Base-by-base conservation (phyloP, 2,113 vertebrate genomes). In the Gallinago media region DNA sequence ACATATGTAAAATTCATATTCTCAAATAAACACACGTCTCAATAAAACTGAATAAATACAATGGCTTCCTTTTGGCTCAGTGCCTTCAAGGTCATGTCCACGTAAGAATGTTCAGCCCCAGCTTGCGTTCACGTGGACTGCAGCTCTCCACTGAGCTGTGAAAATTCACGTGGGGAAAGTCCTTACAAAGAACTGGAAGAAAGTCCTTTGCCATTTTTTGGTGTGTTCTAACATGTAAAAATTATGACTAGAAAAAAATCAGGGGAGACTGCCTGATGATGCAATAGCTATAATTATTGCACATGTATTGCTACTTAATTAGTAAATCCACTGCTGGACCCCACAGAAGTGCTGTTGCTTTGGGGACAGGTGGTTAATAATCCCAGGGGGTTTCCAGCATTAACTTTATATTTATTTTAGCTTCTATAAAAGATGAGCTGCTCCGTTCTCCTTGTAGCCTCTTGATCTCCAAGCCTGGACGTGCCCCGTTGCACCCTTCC, bases 281-380 rank as follows among this genome's bases (percentile, higher is more conserved):
- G 32, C 0, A 1, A 63, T 91, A 96, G 85, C 95, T 96, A 32
- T 95, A 95, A 96, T 88, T 96, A 75, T 49, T 54, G 62, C 55
- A 20, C 55, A 19, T 83, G 34, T 89, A 56, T 86, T 93, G 70
- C 93, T 90, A 61, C 54, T 95, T 95, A 91, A 93, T 97, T 87
- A 93, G 79, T 84, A 94, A 95, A 68, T 85, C 72, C 32, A 6
- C 62, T 82, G 52, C 47, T 82, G 71, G 65, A 62, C 67, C 40
- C 42, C 42, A 6, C 65, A 20, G 78, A 71, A 68, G 32, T 36
- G 62, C 71, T 61, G 20, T 4, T 79, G 54, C 88, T 70, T 73
- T 79, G 49, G 36, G 75, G 50, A 44, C 46, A 77, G 86, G 68
- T 73, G 86, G 50, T 38, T 68, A 62, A 31, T 72, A 58, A 62